Base-by-base conservation (phyloP, 2,113 vertebrate genomes). In the Ciconia boyciana region DNA sequence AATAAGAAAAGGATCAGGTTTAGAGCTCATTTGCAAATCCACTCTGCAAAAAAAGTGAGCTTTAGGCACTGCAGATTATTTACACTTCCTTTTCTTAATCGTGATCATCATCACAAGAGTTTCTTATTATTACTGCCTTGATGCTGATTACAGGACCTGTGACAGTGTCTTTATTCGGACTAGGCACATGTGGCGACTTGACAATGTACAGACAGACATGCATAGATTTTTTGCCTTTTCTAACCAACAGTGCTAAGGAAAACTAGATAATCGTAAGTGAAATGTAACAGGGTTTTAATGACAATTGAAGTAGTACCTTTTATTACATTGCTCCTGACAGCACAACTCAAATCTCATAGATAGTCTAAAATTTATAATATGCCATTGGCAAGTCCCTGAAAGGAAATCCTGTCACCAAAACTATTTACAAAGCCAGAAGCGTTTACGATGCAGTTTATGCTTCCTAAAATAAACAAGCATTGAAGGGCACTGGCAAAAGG, bases 21-120 rank as follows among this genome's bases (percentile, higher is more conserved):
- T 89, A 86, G 69, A 95, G 89, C 58, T 96, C 91, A 79, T 97
- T 96, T 96, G 81, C 75, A 88, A 96, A 96, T 79, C 72, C 65
- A 87, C 71, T 64, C 81, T 64, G 81, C 22, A 66, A 96, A 89
- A 85, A 85, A 78, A 71, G 51, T 43, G 76, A 95, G 79, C 85
- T 55, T 46, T 28, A 64, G 90, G 51, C 60, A 51, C 82, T 78
- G n/a, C 58, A 39, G 26, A 61, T 76, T 92, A 91, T 92, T 95
- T 94, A 90, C 88, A 72, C 72, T 92, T 75, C 52, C 60, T 93
- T 94, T 95, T 91, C 83, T 81, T 92, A 70, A 87, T 82, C 36
- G 1, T 49, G n/a, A 87, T 75, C 65, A 71, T 75, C 83, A 77
- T 64, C 81, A 61, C 68, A 58, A 82, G 70, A 71, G 95, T 81